Evolutionary conservation across 2,797 vertebrate genomes (phyloP).

Genomic region (Choloepus didactylus): DNA sequence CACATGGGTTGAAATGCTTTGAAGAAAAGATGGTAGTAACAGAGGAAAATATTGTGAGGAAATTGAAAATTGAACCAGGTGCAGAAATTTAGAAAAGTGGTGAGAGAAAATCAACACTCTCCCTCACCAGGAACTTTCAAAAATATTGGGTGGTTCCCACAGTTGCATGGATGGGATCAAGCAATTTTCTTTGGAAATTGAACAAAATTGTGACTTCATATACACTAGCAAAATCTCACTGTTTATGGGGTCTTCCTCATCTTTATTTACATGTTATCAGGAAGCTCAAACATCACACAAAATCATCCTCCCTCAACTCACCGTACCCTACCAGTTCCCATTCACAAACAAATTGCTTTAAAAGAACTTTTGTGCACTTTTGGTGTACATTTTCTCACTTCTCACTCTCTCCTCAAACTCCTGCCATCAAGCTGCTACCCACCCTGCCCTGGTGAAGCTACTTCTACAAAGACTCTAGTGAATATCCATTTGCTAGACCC

Average conservation of each 20-base stretch:
- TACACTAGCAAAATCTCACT: background rate
- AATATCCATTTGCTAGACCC: no score
- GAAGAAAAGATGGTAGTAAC: background rate
- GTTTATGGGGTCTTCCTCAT: background rate
- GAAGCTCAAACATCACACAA: background rate
- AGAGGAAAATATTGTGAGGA: background rate
- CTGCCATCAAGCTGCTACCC: background rate
- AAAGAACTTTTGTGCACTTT: background rate
- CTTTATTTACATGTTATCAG: background rate
- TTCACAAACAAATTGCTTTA: background rate
- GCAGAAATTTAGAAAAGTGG: background rate
- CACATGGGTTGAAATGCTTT: background rate
- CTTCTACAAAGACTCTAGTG: no score
- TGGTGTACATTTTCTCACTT: background rate
- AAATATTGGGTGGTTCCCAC: background rate
- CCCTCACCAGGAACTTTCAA: background rate
- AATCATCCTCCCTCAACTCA: background rate
- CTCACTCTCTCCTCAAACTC: background rate
- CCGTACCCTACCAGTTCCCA: background rate
- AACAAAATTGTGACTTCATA: background rate
- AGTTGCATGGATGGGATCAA: background rate
- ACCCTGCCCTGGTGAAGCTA: no score
- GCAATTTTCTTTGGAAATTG: background rate
- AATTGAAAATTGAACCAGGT: background rate
- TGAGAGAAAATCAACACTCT: background rate